phyloP scores from a whole-genome alignment of 2,888 invertebrate species.

The Agrotis clavis region DNA sequence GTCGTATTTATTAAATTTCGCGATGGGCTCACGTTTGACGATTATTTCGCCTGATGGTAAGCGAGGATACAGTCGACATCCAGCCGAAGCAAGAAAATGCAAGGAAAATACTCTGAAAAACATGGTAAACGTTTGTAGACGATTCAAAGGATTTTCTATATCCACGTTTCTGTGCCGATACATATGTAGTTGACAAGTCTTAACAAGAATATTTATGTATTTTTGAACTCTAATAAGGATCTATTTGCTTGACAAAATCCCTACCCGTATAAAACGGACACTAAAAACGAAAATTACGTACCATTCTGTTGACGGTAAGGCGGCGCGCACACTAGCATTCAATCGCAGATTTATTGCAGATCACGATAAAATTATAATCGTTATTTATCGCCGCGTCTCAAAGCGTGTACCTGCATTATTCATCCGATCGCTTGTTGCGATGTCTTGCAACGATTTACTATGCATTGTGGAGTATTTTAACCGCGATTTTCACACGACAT shows the following conservation, averaged over 20 bases:
- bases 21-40: too few species aligned
- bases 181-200: too few species aligned
- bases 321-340: conserved; percentile 73
- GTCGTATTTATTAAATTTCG: too few species aligned
- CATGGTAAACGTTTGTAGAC: too few species aligned
- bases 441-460: conserved; percentile 81
- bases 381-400: conserved; percentile 82
- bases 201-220: too few species aligned
- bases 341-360: conserved; percentile 85
- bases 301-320: conserved; percentile 69
- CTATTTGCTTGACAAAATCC: conserved; percentile 38
- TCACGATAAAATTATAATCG: conserved; percentile 89
- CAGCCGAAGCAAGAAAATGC: too few species aligned
- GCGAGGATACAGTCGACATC: too few species aligned
- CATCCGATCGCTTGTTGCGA: conserved; percentile 79
- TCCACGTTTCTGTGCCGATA: too few species aligned
- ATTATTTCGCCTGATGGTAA: too few species aligned
- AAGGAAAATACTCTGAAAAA: too few species aligned
- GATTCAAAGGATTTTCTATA: too few species aligned
- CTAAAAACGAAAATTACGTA: conserved; percentile 76
- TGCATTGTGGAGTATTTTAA: conserved; percentile 76
- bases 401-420: conserved; percentile 87
- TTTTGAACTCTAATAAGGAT: too few species aligned
- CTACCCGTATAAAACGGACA: conserved; percentile 61
- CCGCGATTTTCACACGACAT: conserved; percentile 74